These are phyloP conservation scores for Megaustenia siamemsis DNA, from an alignment of 2,888 invertebrate genomes.

Conservation along the genomic window DNA sequence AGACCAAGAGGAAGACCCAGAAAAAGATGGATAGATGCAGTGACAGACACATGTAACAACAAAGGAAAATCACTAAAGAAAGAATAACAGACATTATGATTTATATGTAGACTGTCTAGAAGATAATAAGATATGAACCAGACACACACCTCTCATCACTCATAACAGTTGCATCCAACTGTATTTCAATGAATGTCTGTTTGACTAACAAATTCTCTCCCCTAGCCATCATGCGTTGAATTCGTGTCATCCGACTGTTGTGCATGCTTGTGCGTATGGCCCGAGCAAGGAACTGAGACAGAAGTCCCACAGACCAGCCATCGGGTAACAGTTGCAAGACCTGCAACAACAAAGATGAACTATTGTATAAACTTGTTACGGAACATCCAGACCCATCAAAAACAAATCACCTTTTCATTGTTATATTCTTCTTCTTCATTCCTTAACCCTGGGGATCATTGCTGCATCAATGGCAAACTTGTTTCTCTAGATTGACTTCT, in stretches of 20 bases:
- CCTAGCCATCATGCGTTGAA: slow-evolving; percentile 80
- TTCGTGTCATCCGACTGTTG: slow-evolving; percentile 75
- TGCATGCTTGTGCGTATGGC: slow-evolving; percentile 80
- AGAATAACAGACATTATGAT: too few species aligned
- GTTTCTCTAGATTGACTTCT: too few species aligned
- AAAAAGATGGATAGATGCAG: too few species aligned
- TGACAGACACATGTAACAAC: too few species aligned
- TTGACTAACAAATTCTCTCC: slow-evolving; percentile 80
- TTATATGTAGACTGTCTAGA: neutral
- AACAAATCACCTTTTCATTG: too few species aligned
- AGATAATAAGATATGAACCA: neutral
- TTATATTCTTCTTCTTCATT: too few species aligned
- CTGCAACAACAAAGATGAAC: slow-evolving; percentile 58
- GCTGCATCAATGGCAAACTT: too few species aligned
- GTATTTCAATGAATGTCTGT: slow-evolving; percentile 75
- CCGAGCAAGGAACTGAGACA: slow-evolving; percentile 80
- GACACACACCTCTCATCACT: slow-evolving; percentile 79
- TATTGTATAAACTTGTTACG: neutral
- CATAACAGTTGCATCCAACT: slow-evolving; percentile 75
- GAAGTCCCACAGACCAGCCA: slow-evolving; percentile 80
- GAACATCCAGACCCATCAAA: too few species aligned
- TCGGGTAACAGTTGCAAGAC: slow-evolving; percentile 80
- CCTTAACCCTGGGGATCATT: too few species aligned
- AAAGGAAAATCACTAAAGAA: too few species aligned
- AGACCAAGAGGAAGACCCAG: too few species aligned